Conservation (phyloP, 2,113 vertebrate genomes). For the Apaloderma vittatum region DNA sequence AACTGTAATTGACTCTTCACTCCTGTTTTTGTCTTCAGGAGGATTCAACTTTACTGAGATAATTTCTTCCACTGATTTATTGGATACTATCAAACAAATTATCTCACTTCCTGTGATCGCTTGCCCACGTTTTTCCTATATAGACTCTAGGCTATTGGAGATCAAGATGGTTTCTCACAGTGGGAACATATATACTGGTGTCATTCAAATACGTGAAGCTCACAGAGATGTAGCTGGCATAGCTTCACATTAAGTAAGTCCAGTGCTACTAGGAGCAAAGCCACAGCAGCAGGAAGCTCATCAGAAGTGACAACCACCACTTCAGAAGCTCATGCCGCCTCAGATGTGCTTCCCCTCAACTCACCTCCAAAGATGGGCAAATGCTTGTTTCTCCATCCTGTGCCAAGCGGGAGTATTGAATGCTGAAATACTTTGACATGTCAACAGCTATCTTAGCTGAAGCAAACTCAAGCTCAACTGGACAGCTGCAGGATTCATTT, state of each 20-base stretch:
- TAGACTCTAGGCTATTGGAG: neutral
- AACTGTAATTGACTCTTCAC: neutral
- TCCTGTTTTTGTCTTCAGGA: neutral
- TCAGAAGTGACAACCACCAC: neutral
- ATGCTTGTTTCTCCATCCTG: rapidly evolving
- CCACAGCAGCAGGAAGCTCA: neutral
- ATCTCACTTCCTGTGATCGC: neutral
- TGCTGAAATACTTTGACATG: neutral
- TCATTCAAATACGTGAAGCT: neutral
- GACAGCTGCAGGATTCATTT: neutral
- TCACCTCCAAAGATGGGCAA: neutral
- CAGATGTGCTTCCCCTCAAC: neutral
- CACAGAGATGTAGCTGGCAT: too few relatives aligned
- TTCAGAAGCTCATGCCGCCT: neutral
- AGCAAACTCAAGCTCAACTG: neutral
- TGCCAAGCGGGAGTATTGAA: neutral
- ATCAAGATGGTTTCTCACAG: neutral
- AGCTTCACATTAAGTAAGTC: neutral
- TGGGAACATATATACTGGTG: neutral
- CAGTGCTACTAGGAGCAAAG: neutral
- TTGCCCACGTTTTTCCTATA: neutral
- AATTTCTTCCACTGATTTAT: neutral
- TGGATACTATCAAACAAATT: neutral
- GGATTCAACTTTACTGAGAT: neutral
- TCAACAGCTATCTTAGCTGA: neutral